These are phyloP conservation scores for Falco columbarius DNA, from an alignment of 2,797 vertebrate genomes.

Conservation along the genomic window DNA sequence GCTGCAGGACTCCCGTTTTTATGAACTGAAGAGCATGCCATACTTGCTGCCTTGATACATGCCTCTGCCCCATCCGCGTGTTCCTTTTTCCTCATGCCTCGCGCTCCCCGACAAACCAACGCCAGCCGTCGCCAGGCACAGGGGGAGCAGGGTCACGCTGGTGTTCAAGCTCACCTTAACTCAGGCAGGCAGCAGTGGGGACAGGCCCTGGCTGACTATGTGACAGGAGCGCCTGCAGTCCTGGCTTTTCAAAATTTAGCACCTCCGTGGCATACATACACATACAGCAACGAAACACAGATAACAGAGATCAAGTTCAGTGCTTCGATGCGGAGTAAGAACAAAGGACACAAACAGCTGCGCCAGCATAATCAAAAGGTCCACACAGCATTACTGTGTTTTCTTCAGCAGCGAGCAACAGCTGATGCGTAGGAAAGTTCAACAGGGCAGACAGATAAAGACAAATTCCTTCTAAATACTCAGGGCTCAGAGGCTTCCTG, in stretches of 20 bases:
- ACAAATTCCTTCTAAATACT: neutral
- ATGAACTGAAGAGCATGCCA: rapidly evolving
- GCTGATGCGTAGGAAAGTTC: neutral
- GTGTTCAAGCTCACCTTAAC: rapidly evolving
- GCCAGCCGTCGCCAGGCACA: rapidly evolving
- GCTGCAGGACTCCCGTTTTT: neutral
- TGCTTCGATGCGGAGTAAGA: rapidly evolving
- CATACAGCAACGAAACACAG: neutral
- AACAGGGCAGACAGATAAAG: neutral
- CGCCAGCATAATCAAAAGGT: neutral
- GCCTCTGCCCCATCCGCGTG: rapidly evolving
- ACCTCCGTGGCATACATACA: neutral
- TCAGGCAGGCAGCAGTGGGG: rapidly evolving
- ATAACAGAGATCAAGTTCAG: neutral
- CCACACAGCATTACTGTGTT: neutral
- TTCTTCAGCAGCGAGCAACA: neutral
- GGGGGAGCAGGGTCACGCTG: neutral
- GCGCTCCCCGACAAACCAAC: rapidly evolving
- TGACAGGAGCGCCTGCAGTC: rapidly evolving
- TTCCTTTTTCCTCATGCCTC: neutral
- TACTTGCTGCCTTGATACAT: rapidly evolving
- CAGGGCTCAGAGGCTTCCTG: neutral
- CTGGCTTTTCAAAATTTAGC: neutral
- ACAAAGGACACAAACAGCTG: neutral
- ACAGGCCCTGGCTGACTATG: rapidly evolving